Base-by-base conservation (phyloP, 2,113 vertebrate species). In the Piaya cayana region DNA sequence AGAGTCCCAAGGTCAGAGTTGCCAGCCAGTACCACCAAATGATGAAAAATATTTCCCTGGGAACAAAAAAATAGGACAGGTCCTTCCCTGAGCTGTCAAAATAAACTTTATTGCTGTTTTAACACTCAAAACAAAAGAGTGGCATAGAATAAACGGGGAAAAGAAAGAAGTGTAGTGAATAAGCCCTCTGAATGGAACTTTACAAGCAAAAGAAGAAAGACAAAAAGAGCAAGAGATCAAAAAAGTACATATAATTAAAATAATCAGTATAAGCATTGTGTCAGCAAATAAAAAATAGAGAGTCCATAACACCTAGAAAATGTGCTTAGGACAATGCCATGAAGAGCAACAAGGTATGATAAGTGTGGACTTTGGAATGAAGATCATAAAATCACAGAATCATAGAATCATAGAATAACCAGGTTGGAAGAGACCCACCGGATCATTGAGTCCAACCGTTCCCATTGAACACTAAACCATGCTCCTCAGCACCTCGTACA, bases 281-380 rank as follows among this genome's bases (percentile, higher is more conserved):
- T 96, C 90, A 95, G 94, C 86, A 92, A 93, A 89, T 95, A 84
- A 94, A 93, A 97, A 97, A 90, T 93, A 94, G 93, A 94, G 93
- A 96, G 69, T 59, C 36, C 15, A 2, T 69, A 91, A 87, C 72
- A 94, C 65, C 47, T 87, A 90, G 84, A 86, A 95, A 63, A 49
- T 53, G 27, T 87, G 86, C 85, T 60, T 52, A 87, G 50, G 63
- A 76, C 60, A 96, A 79, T 22, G 16, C 18, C 26, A 65, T 20
- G 59, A 94, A 90, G 21, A 55, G 36, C 29, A 65, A 42, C 21
- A 45, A 87, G 82, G 82, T 37, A 60, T 23, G 10, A 71, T 56
- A 32, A 0, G 8, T 2, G 3, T 58, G 59, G 50, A 39, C 75
- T 94, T 72, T 25, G 23, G 45, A 85, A 87, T 39, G 39, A 92